Base-by-base conservation (phyloP, 2,888 invertebrate genomes). In the Hartigia nigra region DNA sequence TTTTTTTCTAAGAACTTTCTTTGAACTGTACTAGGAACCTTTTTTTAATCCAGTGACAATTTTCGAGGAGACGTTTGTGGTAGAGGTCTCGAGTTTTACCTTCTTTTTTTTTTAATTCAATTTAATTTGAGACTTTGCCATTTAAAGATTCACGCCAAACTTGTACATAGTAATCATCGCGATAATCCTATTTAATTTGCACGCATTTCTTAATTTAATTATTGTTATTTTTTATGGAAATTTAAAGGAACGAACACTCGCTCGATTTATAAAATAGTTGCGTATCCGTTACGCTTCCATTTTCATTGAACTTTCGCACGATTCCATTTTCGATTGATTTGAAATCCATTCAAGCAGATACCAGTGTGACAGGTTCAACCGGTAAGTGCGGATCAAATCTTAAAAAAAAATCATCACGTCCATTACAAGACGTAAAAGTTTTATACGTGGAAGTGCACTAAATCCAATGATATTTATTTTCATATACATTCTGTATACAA, bases 1-100 rank as follows among this genome's bases (percentile, higher is more conserved):
- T 89, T 76, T 89, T 89, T 82, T 82, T 83, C 80, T 86, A 23
- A 55, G 23, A 9, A 35, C 14, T 23, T 39, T 55, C 14, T 55
- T 23, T 39, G 1, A 55, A 55, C 5, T 23, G 5, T 23, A 55
- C 1, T 23, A 23, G 23, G 23, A 23, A 55, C 23, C 55, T 23
- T 23, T 23, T 23, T 9, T 55, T 55, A 55, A 55, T 55, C 2
- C 9, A 55, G 23, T 23, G 55, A 55, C 23, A 55, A 55, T 23
- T 23, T 55, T 55, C 55, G 55, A 55, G 23, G 9, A 55, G 55
- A 55, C 9, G 55, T 23, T 55, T 55, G 55, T 23, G 23, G 55
- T 23, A 55, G 5, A 55, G 55, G 9, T 55, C 55, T 55, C 23
- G 55, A 55, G 23, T 23, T 55, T 55, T 55, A 23, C 2, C 55